Evolutionary conservation across 2,797 vertebrate species (phyloP).

Genomic region (Neoniphon sammara): DNA sequence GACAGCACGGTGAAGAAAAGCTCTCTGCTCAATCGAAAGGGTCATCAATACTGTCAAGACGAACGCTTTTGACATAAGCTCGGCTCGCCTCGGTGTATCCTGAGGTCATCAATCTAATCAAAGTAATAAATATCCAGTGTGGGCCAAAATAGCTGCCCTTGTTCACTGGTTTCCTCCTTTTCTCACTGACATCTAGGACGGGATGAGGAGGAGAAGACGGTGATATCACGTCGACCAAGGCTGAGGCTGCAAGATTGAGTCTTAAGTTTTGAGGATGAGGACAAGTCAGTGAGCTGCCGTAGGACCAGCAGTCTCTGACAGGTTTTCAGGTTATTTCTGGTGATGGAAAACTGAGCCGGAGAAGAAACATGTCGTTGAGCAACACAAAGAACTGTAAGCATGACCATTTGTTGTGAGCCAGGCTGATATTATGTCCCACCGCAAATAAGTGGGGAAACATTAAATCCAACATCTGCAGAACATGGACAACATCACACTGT

Average conservation of each 20-base stretch:
- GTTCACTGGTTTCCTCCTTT: conserved; percentile 18
- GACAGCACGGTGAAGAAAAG: conserved; percentile 9
- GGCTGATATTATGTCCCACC: too few species aligned
- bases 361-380: too few species aligned
- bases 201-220: background rate
- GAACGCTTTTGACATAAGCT: conserved; percentile 10
- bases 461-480: too few species aligned
- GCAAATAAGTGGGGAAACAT: too few species aligned
- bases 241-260: background rate
- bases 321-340: too few species aligned
- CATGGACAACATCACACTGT: too few species aligned
- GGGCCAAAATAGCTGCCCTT: background rate
- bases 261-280: too few species aligned
- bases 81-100: background rate
- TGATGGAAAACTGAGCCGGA: too few species aligned
- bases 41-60: conserved; percentile 15
- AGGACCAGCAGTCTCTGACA: too few species aligned
- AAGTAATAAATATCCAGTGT: conserved; percentile 17
- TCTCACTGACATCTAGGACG: conserved; percentile 10
- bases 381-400: too few species aligned
- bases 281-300: too few species aligned
- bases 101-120: conserved; percentile 16
- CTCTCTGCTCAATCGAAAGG: conserved; percentile 29
- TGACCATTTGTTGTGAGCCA: too few species aligned
- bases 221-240: conserved; percentile 1